Evolutionary conservation across 2,888 invertebrate genomes (phyloP).

Genomic region (Trissoscelio sp.): DNA sequence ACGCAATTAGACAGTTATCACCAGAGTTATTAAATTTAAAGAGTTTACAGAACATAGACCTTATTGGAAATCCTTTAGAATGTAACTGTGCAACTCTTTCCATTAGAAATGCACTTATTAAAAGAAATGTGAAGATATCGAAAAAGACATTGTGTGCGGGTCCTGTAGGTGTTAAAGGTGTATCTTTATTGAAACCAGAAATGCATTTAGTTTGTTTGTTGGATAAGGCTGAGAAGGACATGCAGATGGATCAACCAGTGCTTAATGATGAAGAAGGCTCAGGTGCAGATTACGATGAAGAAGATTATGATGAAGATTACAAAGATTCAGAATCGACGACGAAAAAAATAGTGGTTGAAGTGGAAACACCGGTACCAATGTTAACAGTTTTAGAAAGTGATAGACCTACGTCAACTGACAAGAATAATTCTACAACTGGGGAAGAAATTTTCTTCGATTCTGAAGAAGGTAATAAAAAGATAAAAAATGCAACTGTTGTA

Average conservation of each 20-base stretch:
- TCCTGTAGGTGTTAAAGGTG: conserved; percentile 84
- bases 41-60: conserved; percentile 86
- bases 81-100: conserved; percentile 89
- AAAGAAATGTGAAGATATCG: conserved; percentile 75
- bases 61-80: conserved; percentile 88
- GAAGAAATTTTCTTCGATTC: conserved; percentile 73
- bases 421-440: conserved; percentile 45
- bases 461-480: conserved; percentile 67
- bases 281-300: conserved; percentile 69
- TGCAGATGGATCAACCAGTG: conserved; percentile 86
- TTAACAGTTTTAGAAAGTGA: not conserved
- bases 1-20: conserved; percentile 86
- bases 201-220: conserved; percentile 73
- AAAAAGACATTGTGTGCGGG: conserved; percentile 85
- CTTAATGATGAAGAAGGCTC: conserved; percentile 78
- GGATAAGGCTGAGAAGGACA: conserved; percentile 77
- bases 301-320: conserved; percentile 41
- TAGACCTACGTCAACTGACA: conserved; percentile 16
- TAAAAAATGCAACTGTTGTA: conserved; percentile 2
- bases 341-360: conserved; percentile 1
- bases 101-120: conserved; percentile 86
- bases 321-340: conserved; percentile 11
- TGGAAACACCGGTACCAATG: conserved; percentile 51
- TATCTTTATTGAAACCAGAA: conserved; percentile 86
- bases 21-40: conserved; percentile 85